phyloP scores from a whole-genome alignment of 92 coral and sea anemone genomes.

The Epizoanthus rinbou region DNA sequence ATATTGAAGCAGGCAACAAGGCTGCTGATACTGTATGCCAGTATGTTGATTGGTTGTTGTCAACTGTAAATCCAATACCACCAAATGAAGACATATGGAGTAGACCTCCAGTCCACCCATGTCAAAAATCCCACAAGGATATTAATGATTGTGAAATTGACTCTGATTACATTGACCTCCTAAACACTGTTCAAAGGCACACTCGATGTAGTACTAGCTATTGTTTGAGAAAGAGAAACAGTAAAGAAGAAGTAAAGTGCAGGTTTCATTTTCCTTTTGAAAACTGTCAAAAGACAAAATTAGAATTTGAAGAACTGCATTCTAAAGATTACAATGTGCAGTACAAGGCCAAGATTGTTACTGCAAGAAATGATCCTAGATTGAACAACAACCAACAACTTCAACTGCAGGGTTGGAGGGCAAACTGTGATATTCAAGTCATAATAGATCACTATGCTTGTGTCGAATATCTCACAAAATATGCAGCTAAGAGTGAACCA shows the following conservation, averaged over 20 bases:
- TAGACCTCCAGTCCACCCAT: slow-evolving; percentile 53
- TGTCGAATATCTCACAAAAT: slow-evolving; percentile 74
- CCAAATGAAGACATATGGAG: slow-evolving; percentile 51
- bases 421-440: slow-evolving; percentile 81
- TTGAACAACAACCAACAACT: slow-evolving; percentile 78
- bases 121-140: slow-evolving; percentile 38
- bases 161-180: slow-evolving; percentile 59
- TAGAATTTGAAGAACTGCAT: slow-evolving; percentile 73
- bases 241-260: slow-evolving; percentile 48
- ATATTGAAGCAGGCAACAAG: slow-evolving; percentile 30
- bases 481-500: slow-evolving; percentile 81
- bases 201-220: slow-evolving; percentile 63
- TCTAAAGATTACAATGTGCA: slow-evolving; percentile 60
- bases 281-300: slow-evolving; percentile 62
- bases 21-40: slow-evolving; percentile 42
- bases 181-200: slow-evolving; percentile 63
- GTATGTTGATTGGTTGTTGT: slow-evolving; percentile 57
- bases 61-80: slow-evolving; percentile 57
- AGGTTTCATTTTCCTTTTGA: slow-evolving; percentile 69
- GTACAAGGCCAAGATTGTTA: slow-evolving; percentile 73
- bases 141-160: slow-evolving; percentile 28
- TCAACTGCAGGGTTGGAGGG: slow-evolving; percentile 80
- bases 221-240: slow-evolving; percentile 63
- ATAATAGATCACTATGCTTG: slow-evolving; percentile 83
- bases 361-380: slow-evolving; percentile 77